Percentiles rank a stretch among this genome's conserved stretches.
Conservation (phyloP, 2,113 vertebrate species). For the Parus major region DNA sequence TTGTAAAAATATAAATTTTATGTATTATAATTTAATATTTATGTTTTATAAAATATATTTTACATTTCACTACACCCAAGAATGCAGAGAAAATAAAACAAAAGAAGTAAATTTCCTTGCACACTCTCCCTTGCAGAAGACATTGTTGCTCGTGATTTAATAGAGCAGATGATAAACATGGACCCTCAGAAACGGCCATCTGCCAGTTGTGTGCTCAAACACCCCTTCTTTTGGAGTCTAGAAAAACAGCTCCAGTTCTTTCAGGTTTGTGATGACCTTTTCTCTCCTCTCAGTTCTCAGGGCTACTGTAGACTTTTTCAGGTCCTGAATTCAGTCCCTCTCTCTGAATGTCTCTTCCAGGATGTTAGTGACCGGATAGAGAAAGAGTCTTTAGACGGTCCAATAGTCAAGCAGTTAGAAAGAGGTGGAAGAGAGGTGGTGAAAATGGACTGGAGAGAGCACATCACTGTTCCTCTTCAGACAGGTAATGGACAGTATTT, state of each 20-base stretch:
- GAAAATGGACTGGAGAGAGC: constrained; percentile 92
- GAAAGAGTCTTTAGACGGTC: constrained; percentile 91
- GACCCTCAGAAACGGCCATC: constrained; percentile 89
- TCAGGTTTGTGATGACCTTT: constrained; percentile 80
- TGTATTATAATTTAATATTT: no score
- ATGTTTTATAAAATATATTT: no score
- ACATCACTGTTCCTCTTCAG: constrained; percentile 95
- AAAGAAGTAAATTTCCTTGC: background rate
- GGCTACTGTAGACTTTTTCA: background rate
- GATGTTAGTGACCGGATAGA: constrained; percentile 98
- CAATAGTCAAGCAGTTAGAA: constrained; percentile 91
- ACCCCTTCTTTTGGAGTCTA: constrained; percentile 95
- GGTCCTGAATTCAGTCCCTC: background rate
- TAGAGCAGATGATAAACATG: constrained; percentile 91
- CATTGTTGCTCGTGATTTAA: constrained; percentile 86
- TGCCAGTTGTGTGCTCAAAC: constrained; percentile 89
- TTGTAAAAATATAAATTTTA: background rate
- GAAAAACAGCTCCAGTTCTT: constrained; percentile 98
- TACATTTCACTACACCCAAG: background rate
- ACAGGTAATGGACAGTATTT: constrained; percentile 79
- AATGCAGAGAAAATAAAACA: background rate
- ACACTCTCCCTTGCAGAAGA: constrained; percentile 75
- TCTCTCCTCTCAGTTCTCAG: background rate
- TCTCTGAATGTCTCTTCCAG: constrained; percentile 65
- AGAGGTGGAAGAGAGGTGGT: constrained; percentile 91